A percentile compares a stretch with the other conserved stretches of the same genome.
Conservation (phyloP, 2,797 vertebrate species). For the Dermochelys coriacea region DNA sequence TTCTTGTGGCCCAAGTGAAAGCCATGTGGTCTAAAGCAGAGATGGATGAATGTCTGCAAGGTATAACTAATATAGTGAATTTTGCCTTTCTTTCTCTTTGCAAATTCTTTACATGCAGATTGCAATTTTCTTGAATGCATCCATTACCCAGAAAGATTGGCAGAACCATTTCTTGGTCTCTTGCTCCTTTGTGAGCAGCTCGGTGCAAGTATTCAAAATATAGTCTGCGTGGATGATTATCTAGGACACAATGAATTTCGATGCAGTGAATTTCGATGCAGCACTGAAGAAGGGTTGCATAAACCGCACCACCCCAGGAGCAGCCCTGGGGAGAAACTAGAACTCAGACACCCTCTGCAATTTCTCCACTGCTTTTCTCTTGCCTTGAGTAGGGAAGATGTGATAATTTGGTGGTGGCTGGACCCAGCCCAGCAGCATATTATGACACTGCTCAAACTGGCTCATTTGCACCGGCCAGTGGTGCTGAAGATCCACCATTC, state of each 20-base stretch:
- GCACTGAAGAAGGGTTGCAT: neutral
- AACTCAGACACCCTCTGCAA: neutral
- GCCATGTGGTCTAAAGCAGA: slow-evolving; percentile 27
- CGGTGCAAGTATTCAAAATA: neutral
- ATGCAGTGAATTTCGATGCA: neutral
- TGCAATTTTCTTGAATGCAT: neutral
- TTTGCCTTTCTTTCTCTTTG: neutral
- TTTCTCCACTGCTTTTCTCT: neutral
- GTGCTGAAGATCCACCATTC: neutral
- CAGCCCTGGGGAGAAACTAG: neutral
- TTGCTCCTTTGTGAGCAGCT: neutral
- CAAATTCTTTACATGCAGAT: neutral
- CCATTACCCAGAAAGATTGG: neutral
- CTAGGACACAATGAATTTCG: neutral
- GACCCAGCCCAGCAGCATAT: neutral
- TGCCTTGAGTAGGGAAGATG: neutral
- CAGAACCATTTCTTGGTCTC: neutral
- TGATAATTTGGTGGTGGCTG: neutral
- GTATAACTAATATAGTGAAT: neutral
- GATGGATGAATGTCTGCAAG: neutral
- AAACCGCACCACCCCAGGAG: neutral
- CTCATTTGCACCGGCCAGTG: neutral
- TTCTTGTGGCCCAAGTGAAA: neutral
- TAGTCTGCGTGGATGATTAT: neutral
- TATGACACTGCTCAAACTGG: neutral